Evolutionary conservation across 2,888 invertebrate species (phyloP).

Genomic region (Eumacrocentrus americanus): DNA sequence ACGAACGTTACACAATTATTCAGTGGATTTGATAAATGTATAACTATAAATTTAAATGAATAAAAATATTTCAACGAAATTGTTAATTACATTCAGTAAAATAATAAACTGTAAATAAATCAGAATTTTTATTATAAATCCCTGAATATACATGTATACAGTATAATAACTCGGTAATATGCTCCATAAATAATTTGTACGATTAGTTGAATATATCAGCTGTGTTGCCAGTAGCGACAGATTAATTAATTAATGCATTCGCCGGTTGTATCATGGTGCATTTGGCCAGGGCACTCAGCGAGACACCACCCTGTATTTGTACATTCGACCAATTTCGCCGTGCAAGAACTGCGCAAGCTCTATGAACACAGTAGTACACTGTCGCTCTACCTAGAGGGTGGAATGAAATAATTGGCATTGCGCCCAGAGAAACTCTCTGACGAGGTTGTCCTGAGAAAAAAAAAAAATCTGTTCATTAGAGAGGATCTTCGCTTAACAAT

Average conservation of each 20-base stretch:
- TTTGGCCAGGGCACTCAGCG: neutral
- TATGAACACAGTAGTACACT: neutral
- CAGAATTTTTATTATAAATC: too few relatives aligned
- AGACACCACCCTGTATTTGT: neutral
- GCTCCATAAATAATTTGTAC: neutral
- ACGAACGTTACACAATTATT: too few relatives aligned
- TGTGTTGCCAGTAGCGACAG: neutral
- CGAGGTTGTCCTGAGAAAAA: neutral
- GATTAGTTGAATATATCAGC: neutral
- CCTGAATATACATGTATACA: too few relatives aligned
- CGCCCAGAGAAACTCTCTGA: neutral
- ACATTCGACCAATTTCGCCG: neutral
- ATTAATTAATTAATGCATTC: slow-evolving; percentile 14
- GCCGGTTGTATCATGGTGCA: neutral
- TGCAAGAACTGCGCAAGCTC: neutral
- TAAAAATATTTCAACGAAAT: too few relatives aligned
- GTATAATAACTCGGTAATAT: too few relatives aligned
- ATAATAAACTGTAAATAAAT: too few relatives aligned
- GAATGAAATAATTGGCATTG: neutral
- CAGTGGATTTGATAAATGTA: too few relatives aligned
- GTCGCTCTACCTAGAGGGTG: neutral
- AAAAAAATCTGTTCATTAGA: neutral
- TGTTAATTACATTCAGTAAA: too few relatives aligned
- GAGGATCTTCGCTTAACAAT: neutral
- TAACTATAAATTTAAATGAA: too few relatives aligned